phyloP scores from a whole-genome alignment of 2,888 invertebrate species.

The Ptychoptera albimana region DNA sequence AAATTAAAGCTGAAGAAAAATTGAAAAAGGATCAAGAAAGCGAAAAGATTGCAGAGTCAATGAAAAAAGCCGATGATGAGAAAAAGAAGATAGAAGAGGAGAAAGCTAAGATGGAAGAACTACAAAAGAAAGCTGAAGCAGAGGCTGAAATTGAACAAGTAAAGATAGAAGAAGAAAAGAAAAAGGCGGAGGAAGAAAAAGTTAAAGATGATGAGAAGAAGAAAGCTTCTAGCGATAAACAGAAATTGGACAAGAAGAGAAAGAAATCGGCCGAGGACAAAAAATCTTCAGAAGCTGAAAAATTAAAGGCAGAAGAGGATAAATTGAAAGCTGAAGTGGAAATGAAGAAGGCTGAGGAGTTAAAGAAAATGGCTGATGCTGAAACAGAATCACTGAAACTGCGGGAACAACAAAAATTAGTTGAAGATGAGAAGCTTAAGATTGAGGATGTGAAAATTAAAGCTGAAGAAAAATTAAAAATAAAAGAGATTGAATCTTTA shows the following conservation, averaged over 20 bases:
- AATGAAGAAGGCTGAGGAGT: conserved; percentile 2
- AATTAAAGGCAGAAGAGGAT: neutral
- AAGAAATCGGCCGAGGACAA: neutral
- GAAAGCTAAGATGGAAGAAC: neutral
- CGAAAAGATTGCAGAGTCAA: conserved; percentile 7
- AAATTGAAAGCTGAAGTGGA: neutral
- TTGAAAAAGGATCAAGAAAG: conserved; percentile 3
- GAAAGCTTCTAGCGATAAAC: conserved; percentile 9
- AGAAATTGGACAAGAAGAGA: neutral
- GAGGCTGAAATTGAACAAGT: conserved; percentile 13
- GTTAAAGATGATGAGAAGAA: conserved; percentile 17
- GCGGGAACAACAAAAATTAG: conserved; percentile 1
- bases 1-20: neutral
- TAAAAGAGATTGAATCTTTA: too few relatives aligned
- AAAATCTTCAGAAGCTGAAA: neutral
- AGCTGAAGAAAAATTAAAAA: neutral
- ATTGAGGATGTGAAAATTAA: neutral
- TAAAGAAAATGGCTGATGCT: neutral
- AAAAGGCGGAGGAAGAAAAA: conserved; percentile 15
- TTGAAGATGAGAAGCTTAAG: neutral
- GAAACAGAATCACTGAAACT: neutral
- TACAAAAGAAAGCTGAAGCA: conserved; percentile 7
- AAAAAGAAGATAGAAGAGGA: conserved; percentile 6
- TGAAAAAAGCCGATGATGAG: conserved; percentile 6
- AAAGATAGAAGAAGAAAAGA: conserved; percentile 3